These are phyloP conservation scores for Tetragnatha montana DNA, from an alignment of 2,888 invertebrate genomes.

Conservation along the genomic window DNA sequence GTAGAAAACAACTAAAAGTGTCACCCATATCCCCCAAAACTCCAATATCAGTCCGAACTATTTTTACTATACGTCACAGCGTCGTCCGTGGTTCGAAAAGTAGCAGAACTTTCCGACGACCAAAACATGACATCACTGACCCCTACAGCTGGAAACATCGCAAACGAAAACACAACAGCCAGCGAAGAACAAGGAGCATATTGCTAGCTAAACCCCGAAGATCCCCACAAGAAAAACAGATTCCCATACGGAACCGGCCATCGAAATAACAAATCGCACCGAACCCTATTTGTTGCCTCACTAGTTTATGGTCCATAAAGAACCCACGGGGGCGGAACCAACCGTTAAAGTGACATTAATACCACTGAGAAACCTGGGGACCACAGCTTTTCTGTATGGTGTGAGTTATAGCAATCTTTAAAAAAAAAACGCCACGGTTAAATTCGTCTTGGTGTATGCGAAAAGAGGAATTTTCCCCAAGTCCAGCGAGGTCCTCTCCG, in stretches of 20 bases:
- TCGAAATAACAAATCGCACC: background rate
- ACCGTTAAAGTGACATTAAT: conserved; percentile 21
- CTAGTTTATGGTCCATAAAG: conserved; percentile 23
- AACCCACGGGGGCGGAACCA: background rate
- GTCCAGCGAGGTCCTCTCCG: too few species aligned
- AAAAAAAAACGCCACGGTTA: background rate
- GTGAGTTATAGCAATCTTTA: too few species aligned
- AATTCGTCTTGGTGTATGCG: background rate
- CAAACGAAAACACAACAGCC: background rate
- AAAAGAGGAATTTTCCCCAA: background rate
- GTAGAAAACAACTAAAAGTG: too few species aligned
- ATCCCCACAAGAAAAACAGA: too few species aligned
- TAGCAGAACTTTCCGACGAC: too few species aligned
- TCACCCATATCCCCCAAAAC: too few species aligned
- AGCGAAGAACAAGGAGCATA: background rate
- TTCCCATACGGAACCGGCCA: background rate
- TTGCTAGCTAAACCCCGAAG: too few species aligned
- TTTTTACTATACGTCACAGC: too few species aligned
- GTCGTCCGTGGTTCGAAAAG: too few species aligned
- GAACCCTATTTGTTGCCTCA: conserved; percentile 1
- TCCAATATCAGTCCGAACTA: too few species aligned
- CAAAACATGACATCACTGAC: too few species aligned
- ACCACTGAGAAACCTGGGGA: too few species aligned
- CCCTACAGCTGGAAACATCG: background rate
- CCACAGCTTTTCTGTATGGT: conserved; percentile 14